A percentile compares a stretch with the other conserved stretches of the same genome.
Conservation (phyloP, 2,888 invertebrate species). For the Cephus runcator region DNA sequence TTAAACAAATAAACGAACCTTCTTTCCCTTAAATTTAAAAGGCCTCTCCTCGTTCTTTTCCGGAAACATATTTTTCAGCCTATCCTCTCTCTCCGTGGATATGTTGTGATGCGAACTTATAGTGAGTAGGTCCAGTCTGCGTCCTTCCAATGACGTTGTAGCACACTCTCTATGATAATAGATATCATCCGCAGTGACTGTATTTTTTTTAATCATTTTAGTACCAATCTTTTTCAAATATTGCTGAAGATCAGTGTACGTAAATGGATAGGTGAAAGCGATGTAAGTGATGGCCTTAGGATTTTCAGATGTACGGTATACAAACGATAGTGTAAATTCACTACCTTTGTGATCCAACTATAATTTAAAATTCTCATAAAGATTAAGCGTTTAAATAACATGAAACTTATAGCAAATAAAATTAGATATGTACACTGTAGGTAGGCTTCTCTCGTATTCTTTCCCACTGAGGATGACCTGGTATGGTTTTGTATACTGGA, state of each 20-base stretch:
- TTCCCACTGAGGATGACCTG: constrained; percentile 85
- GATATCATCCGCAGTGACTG: constrained; percentile 72
- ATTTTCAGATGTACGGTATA: constrained; percentile 78
- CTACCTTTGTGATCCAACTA: constrained; percentile 75
- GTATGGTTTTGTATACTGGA: constrained; percentile 80
- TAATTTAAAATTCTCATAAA: constrained; percentile 39
- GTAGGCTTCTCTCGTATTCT: constrained; percentile 83
- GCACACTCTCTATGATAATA: constrained; percentile 88
- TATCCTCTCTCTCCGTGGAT: constrained; percentile 76
- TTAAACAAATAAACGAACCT: constrained; percentile 66
- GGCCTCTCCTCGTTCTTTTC: constrained; percentile 75
- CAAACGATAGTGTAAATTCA: constrained; percentile 80
- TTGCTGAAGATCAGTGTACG: constrained; percentile 84
- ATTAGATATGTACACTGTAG: constrained; percentile 72
- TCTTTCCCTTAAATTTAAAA: constrained; percentile 80
- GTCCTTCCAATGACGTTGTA: constrained; percentile 80
- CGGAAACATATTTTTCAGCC: constrained; percentile 79
- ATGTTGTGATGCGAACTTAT: constrained; percentile 85
- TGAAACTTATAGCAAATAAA: not conserved
- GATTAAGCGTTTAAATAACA: not conserved
- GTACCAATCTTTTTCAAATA: constrained; percentile 76
- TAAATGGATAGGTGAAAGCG: constrained; percentile 92
- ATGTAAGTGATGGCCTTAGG: constrained; percentile 81
- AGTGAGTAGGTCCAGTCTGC: constrained; percentile 84
- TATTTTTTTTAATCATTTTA: constrained; percentile 66